Conservation (phyloP, 2,113 vertebrate species). For the Grus americana region DNA sequence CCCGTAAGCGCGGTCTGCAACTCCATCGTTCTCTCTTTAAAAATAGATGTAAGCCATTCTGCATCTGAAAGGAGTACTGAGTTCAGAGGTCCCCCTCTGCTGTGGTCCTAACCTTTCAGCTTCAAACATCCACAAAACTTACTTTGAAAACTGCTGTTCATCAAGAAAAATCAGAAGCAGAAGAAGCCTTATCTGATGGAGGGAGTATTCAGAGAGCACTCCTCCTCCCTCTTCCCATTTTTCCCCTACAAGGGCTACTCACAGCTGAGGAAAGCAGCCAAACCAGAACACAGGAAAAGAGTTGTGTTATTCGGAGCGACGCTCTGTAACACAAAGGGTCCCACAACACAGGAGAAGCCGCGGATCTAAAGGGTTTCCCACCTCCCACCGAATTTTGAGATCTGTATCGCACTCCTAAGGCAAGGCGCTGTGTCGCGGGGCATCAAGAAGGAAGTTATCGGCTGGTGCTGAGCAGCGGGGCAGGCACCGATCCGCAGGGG, state of each 20-base stretch:
- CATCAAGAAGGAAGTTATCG: not conserved
- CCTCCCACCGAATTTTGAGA: not conserved
- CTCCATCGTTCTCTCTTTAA: not conserved
- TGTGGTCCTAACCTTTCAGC: not conserved
- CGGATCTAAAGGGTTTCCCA: not conserved
- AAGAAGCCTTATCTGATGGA: not conserved
- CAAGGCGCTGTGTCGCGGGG: rapidly evolving
- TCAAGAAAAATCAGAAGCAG: not conserved
- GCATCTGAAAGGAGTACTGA: not conserved
- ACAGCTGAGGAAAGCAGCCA: not conserved
- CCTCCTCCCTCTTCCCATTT: rapidly evolving
- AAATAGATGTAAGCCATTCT: not conserved
- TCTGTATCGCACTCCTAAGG: not conserved
- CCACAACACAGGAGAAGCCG: not conserved
- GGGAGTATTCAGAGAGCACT: not conserved
- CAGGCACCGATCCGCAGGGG: rapidly evolving
- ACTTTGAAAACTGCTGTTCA: not conserved
- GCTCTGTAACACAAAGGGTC: not conserved
- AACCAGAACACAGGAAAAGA: not conserved
- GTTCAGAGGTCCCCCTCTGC: not conserved
- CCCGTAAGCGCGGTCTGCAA: not conserved
- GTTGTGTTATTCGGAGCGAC: not conserved
- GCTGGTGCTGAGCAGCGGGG: rapidly evolving
- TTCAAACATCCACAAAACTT: not conserved
- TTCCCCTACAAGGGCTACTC: not conserved